Evolutionary conservation across 1,140 invertebrate genomes (phyloP).

Genomic region (Papilio aristodemus): DNA sequence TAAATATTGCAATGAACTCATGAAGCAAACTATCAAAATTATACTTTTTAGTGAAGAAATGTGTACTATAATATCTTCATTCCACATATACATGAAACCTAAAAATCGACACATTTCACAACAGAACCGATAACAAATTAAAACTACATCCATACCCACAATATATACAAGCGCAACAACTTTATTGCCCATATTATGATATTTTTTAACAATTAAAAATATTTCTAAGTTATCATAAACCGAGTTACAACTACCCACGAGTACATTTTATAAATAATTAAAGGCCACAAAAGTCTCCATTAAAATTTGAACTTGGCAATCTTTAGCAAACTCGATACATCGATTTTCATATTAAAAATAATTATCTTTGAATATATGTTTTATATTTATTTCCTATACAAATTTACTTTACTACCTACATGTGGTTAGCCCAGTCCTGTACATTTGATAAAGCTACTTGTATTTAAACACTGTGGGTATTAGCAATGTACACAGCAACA

Average conservation of each 20-base stretch:
- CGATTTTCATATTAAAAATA: constrained; percentile 1
- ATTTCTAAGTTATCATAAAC: neutral
- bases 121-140: neutral
- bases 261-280: constrained; percentile 10
- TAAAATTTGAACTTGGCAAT: constrained; percentile 12
- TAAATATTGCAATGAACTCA: neutral
- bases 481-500: neutral
- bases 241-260: neutral
- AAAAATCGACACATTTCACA: neutral
- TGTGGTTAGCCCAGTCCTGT: neutral
- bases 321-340: neutral
- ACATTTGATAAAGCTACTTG: neutral
- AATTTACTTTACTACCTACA: constrained; percentile 5
- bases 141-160: neutral
- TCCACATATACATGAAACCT: neutral
- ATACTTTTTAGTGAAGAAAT: neutral
- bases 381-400: neutral
- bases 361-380: neutral
- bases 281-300: constrained; percentile 4
- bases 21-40: too few species aligned
- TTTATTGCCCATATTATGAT: constrained; percentile 11
- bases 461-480: neutral
- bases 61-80: neutral
- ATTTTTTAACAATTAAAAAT: neutral
- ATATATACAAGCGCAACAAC: neutral